Conservation (phyloP, 2,888 invertebrate species). For the Tachystola acroxantha region DNA sequence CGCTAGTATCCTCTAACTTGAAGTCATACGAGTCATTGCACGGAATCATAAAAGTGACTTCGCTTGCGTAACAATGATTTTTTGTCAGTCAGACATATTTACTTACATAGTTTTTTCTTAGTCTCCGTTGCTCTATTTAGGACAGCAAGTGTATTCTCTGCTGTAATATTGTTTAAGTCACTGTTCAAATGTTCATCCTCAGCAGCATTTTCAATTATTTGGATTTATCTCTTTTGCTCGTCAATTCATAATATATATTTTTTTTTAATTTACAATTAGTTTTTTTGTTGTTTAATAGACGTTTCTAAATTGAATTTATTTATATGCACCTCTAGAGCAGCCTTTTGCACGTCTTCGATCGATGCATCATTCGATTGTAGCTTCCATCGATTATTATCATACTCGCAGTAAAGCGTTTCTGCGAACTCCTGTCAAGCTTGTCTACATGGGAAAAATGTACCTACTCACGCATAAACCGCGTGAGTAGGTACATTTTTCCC, state of each 20-base stretch:
- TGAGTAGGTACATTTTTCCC: too few species aligned
- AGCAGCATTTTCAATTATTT: neutral
- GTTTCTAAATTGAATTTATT: too few species aligned
- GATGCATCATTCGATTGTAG: too few species aligned
- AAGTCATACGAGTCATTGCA: slow-evolving; percentile 8
- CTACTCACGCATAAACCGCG: too few species aligned
- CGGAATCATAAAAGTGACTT: slow-evolving; percentile 11
- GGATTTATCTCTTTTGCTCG: neutral
- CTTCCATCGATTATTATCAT: too few species aligned
- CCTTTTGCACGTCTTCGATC: too few species aligned
- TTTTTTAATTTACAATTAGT: too few species aligned
- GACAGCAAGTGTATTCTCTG: neutral
- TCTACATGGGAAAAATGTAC: too few species aligned
- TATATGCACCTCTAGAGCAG: too few species aligned
- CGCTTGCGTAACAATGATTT: slow-evolving; percentile 13
- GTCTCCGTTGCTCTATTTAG: slow-evolving; percentile 1
- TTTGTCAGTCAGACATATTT: slow-evolving; percentile 1
- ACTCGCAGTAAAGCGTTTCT: too few species aligned
- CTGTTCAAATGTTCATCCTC: neutral
- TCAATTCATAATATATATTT: neutral
- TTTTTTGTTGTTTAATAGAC: too few species aligned
- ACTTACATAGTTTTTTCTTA: neutral
- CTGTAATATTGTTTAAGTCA: neutral
- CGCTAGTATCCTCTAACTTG: slow-evolving; percentile 3
- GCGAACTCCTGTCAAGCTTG: too few species aligned